Conservation (phyloP, 2,888 invertebrate species). For the Sepiola atlantica region DNA sequence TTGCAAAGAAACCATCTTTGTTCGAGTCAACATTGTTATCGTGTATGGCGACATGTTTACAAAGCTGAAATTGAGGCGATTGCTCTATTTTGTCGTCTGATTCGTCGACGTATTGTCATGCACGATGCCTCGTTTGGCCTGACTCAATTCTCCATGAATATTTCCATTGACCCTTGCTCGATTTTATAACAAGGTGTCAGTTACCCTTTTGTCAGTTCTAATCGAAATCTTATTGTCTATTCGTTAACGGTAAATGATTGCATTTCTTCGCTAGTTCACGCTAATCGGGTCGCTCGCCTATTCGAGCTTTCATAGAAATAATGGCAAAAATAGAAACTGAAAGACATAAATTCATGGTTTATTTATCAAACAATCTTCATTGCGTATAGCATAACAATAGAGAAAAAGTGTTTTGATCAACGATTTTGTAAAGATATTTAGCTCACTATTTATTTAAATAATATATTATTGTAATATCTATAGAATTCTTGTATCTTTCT, state of each 20-base stretch:
- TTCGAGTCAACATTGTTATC: not conserved
- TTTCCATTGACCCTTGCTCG: not conserved
- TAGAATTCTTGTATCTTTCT: too few relatives aligned
- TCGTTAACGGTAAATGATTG: slow-evolving; percentile 18
- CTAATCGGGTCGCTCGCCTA: not conserved
- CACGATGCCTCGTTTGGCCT: not conserved
- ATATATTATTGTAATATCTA: too few relatives aligned
- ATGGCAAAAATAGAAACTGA: not conserved
- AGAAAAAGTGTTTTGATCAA: not conserved
- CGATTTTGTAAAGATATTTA: too few relatives aligned
- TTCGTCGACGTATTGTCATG: not conserved
- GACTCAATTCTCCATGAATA: not conserved
- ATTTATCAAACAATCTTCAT: not conserved
- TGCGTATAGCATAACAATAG: not conserved
- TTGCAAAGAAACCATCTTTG: not conserved
- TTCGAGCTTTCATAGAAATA: not conserved
- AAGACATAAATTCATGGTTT: not conserved
- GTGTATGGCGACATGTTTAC: too few relatives aligned
- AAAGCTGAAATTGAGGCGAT: not conserved
- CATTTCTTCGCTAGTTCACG: not conserved
- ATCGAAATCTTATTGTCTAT: not conserved
- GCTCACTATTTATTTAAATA: too few relatives aligned
- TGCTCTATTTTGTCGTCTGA: not conserved
- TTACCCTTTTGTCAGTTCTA: not conserved
- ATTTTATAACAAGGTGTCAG: not conserved